Percentiles rank a stretch among this genome's conserved stretches.
Evolutionary conservation across 2,888 invertebrate species (phyloP).

Genomic region (Mesorhabditis belari): DNA sequence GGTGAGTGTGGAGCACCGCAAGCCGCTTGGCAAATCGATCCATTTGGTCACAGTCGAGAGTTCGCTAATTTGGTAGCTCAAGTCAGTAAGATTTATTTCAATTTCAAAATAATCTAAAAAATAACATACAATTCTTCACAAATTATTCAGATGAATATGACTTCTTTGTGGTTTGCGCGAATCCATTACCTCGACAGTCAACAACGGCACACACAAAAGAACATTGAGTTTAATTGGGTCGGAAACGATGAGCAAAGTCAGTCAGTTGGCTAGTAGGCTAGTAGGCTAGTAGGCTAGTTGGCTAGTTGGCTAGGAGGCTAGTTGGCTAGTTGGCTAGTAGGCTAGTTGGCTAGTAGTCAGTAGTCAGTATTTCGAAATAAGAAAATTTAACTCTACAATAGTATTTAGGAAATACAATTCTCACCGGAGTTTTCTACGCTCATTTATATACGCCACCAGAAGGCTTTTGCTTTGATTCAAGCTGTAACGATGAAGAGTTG

Average conservation of each 20-base stretch:
- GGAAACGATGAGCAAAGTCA: slow-evolving; percentile 55
- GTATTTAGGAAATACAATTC: neutral
- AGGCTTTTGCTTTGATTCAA: slow-evolving; percentile 85
- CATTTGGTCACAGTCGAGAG: slow-evolving; percentile 61
- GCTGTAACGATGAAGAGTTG: slow-evolving; percentile 63
- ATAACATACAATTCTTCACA: too few species aligned
- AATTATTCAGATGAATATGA: slow-evolving; percentile 75
- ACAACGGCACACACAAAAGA: slow-evolving; percentile 49
- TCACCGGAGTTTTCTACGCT: too few species aligned
- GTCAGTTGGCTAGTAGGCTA: too few species aligned
- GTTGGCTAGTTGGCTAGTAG: too few species aligned
- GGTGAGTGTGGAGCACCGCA: slow-evolving; percentile 57
- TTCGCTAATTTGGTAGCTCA: slow-evolving; percentile 59
- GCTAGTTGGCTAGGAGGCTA: too few species aligned
- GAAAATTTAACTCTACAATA: neutral
- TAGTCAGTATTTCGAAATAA: neutral
- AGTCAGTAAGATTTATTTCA: too few species aligned
- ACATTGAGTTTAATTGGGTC: slow-evolving; percentile 57
- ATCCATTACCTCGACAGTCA: slow-evolving; percentile 53
- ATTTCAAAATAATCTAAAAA: too few species aligned
- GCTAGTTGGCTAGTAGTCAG: too few species aligned
- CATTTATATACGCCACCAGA: slow-evolving; percentile 76
- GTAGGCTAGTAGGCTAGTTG: too few species aligned
- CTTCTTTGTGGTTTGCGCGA: slow-evolving; percentile 58
- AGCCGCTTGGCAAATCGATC: slow-evolving; percentile 61